These are phyloP conservation scores for Serinus canaria DNA, from an alignment of 2,113 vertebrate genomes.

Conservation along the genomic window DNA sequence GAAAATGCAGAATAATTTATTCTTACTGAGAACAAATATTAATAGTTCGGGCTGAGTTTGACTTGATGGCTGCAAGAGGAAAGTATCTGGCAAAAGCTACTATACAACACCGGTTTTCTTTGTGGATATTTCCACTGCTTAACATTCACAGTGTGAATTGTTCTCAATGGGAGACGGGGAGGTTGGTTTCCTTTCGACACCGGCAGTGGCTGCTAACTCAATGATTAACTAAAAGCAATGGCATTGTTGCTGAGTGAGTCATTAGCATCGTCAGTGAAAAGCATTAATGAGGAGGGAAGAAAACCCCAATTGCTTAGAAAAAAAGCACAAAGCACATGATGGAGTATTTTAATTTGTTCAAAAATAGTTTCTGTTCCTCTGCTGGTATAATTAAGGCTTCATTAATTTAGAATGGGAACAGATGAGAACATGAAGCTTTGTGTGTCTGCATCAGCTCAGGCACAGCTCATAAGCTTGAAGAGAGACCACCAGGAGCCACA, in stretches of 20 bases:
- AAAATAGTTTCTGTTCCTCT: neutral
- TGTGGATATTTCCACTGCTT: neutral
- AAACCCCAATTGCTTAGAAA: neutral
- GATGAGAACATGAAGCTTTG: neutral
- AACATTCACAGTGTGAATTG: neutral
- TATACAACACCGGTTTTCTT: neutral
- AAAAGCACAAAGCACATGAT: neutral
- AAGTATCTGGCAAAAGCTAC: neutral
- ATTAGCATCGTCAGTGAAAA: neutral
- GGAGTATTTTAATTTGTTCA: neutral
- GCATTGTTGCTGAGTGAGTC: neutral
- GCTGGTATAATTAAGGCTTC: neutral
- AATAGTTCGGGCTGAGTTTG: neutral
- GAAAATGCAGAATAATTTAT: neutral
- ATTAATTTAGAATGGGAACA: neutral
- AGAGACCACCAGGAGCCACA: neutral
- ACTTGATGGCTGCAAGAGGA: neutral
- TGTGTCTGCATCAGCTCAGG: neutral
- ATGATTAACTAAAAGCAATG: slow-evolving; percentile 33
- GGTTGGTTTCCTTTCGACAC: slow-evolving; percentile 18
- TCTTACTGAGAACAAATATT: neutral
- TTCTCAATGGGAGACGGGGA: neutral
- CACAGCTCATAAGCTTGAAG: neutral
- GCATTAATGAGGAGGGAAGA: neutral
- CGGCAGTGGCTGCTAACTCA: neutral